These are phyloP conservation scores for Drosophila obscura DNA, from an alignment of 1,140 invertebrate genomes.

Conservation along the genomic window DNA sequence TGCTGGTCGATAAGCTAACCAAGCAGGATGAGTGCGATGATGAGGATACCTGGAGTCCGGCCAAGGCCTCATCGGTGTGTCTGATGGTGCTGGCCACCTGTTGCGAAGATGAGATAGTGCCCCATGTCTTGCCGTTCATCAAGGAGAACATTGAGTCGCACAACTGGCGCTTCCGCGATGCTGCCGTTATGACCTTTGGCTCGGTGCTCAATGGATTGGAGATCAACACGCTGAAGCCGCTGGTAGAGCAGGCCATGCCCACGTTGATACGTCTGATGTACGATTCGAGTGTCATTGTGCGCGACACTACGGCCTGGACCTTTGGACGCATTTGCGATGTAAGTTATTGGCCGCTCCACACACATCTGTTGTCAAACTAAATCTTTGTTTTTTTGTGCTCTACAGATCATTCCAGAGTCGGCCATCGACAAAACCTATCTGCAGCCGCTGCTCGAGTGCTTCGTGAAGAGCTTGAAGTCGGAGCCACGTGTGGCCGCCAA, in stretches of 20 bases:
- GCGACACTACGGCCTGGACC: slow-evolving; percentile 99
- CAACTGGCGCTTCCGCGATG: slow-evolving; percentile 98
- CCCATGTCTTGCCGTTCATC: slow-evolving; percentile 98
- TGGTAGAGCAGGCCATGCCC: slow-evolving; percentile 98
- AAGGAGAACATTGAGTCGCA: slow-evolving; percentile 96
- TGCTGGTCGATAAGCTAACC: slow-evolving; percentile 96
- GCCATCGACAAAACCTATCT: slow-evolving; percentile 96
- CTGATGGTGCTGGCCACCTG: slow-evolving; percentile 98
- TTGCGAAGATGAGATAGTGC: slow-evolving; percentile 98
- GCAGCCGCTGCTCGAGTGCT: slow-evolving; percentile 93
- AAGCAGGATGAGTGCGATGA: slow-evolving; percentile 97
- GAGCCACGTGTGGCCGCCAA: slow-evolving; percentile 98
- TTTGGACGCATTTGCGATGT: slow-evolving; percentile 97
- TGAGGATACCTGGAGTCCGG: slow-evolving; percentile 99
- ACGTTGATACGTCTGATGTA: slow-evolving; percentile 97
- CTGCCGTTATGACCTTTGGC: slow-evolving; percentile 99
- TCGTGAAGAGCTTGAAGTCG: slow-evolving; percentile 94
- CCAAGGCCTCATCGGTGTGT: slow-evolving; percentile 99
- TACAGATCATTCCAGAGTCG: slow-evolving; percentile 94
- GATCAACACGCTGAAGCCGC: slow-evolving; percentile 92
- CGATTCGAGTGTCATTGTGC: slow-evolving; percentile 95
- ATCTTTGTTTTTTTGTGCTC: not conserved
- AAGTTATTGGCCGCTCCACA: slow-evolving; percentile 23
- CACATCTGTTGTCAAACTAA: not conserved
- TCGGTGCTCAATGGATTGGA: slow-evolving; percentile 98